These are phyloP conservation scores for Gulo gulo DNA, from an alignment of 2,113 vertebrate species.

Conservation along the genomic window DNA sequence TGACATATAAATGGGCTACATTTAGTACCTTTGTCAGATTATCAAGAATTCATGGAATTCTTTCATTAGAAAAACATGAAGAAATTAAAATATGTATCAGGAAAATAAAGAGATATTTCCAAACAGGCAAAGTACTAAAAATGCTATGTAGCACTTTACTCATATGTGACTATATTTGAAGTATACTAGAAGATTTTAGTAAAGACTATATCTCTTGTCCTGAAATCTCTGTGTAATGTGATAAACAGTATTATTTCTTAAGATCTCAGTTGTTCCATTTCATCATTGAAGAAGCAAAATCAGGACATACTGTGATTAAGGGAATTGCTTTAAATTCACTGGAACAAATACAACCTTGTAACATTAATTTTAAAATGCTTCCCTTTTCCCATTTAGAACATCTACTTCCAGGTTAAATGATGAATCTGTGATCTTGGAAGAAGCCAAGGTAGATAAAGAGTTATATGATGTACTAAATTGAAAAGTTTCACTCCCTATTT, in stretches of 20 bases:
- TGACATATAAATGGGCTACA: background rate
- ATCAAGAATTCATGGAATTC: background rate
- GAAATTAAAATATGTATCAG: background rate
- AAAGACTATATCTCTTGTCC: background rate
- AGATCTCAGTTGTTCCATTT: background rate
- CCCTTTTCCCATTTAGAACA: slow-evolving; percentile 42
- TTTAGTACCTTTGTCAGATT: background rate
- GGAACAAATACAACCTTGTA: slow-evolving; percentile 40
- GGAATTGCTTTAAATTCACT: slow-evolving; percentile 56
- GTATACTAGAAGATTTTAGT: background rate
- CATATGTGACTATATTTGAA: background rate
- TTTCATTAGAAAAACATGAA: background rate
- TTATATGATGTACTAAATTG: slow-evolving; percentile 55
- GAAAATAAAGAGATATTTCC: background rate
- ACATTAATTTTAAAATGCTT: slow-evolving; percentile 63
- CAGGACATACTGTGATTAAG: slow-evolving; percentile 44
- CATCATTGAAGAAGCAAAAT: slow-evolving; percentile 10
- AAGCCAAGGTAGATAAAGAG: slow-evolving; percentile 56
- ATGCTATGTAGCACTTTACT: background rate
- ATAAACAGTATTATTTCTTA: slow-evolving; percentile 45
- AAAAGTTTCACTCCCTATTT: slow-evolving; percentile 59
- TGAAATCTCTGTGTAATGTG: slow-evolving; percentile 4
- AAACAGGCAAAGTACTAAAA: background rate
- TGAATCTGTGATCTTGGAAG: slow-evolving; percentile 49
- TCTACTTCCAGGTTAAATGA: slow-evolving; percentile 60